Base-by-base conservation (phyloP, 2,113 vertebrate species). In the Chaetorhynchus papuensis region DNA sequence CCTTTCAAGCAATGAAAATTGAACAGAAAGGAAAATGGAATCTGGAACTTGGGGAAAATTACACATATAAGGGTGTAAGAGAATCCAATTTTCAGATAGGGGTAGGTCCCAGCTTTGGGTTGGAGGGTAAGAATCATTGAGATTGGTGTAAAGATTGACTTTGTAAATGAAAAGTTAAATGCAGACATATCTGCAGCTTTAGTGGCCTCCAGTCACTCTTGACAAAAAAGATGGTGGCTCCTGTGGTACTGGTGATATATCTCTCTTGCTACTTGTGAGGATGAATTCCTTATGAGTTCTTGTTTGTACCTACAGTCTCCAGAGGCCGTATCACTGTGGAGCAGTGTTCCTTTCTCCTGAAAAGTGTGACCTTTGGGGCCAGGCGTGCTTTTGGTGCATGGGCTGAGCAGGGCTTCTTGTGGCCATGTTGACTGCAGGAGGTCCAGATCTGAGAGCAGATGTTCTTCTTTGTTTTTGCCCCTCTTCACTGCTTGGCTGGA, bases 371-470 rank as follows among this genome's bases (percentile, higher is more conserved):
- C 68, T 7, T 70, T 2, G 4, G 60, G 27, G 41, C 24, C 45
- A 83, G 44, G 19, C 0, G 0, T 83, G 30, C 27, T 74, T 68
- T 59, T 30, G 71, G 18, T 2, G 0, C 14, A 15, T 0, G 0
- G 42, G 4, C 31, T 54, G 41, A 65, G 45, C 1, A 5, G 31
- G 26, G 23, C 44, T 74, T 61, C 19, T 75, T 2, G 1, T 68
- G 63, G 13, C 13, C 26, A 42, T 66, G 13, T 23, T 1, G 1
- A 30, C 27, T 31, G 16, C 22, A n/a, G 12, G 30, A 44, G 45
- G 23, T 87, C 17, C 23, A 42, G 57, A 14, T n/a, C 0, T 3
- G 23, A 49, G 19, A 44, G 18, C 53, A 69, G 59, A 23, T 37
- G 16, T 2, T 7, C 28, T 53, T 50, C 1, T 2, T 31, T 74